Percentiles rank a stretch among this genome's conserved stretches.
Conservation (phyloP, 2,888 invertebrate species). For the Sicus ferrugineus region DNA sequence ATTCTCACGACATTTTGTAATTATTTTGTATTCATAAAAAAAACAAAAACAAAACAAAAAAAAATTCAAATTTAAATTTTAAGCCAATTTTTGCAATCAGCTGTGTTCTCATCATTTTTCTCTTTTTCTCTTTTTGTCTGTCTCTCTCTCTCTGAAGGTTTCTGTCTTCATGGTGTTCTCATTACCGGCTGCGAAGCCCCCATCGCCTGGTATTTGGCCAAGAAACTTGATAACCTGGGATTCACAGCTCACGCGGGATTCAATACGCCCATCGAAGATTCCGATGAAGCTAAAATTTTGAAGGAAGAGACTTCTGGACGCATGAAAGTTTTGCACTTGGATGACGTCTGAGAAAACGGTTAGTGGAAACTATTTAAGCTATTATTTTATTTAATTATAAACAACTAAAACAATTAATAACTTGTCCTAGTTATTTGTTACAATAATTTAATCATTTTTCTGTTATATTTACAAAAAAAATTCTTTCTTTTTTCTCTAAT, state of each 20-base stretch:
- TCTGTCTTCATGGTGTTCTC: constrained; percentile 80
- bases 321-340: constrained; percentile 77
- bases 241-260: constrained; percentile 91
- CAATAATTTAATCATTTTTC: too few relatives aligned
- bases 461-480: too few relatives aligned
- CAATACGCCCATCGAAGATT: constrained; percentile 70
- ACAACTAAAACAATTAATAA: not conserved
- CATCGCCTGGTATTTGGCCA: constrained; percentile 70
- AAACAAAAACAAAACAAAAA: too few relatives aligned
- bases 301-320: constrained; percentile 82
- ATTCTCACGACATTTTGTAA: too few relatives aligned
- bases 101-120: too few relatives aligned
- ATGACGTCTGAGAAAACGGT: constrained; percentile 80
- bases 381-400: not conserved
- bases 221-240: constrained; percentile 81
- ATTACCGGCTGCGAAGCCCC: constrained; percentile 81
- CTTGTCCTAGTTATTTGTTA: too few relatives aligned
- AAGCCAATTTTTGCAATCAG: too few relatives aligned
- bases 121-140: not conserved
- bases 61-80: too few relatives aligned
- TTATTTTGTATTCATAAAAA: too few relatives aligned
- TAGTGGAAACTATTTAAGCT: constrained; percentile 43
- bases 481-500: too few relatives aligned
- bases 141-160: constrained; percentile 68
- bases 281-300: constrained; percentile 76